phyloP scores from a whole-genome alignment of 2,888 invertebrate species.

The Perithous albicinctus region DNA sequence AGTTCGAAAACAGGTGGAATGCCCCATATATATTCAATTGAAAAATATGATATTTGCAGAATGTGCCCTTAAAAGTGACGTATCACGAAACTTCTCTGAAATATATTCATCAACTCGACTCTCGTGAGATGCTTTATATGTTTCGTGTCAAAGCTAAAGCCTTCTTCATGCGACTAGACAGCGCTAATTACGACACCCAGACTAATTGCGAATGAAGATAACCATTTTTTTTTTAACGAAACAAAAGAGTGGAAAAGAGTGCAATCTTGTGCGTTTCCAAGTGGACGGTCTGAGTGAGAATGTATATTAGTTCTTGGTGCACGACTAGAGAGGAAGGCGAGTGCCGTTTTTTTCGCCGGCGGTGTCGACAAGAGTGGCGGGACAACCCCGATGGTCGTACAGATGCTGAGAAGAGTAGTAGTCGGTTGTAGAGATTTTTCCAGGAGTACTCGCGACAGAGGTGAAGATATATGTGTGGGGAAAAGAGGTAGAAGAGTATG shows the following conservation, averaged over 20 bases:
- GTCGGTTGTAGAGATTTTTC: constrained; percentile 33
- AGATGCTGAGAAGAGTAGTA: constrained; percentile 4
- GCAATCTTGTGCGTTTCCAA: neutral
- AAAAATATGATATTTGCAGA: too few relatives aligned
- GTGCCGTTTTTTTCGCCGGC: constrained; percentile 51
- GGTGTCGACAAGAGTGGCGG: constrained; percentile 21
- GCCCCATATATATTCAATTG: too few relatives aligned
- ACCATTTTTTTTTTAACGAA: constrained; percentile 78
- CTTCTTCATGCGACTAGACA: constrained; percentile 17
- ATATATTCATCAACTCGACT: neutral
- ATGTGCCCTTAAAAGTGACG: too few relatives aligned
- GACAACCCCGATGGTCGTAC: constrained; percentile 7
- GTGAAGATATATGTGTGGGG: constrained; percentile 10
- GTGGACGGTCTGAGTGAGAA: constrained; percentile 6
- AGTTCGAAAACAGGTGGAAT: too few relatives aligned
- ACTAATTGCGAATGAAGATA: constrained; percentile 64
- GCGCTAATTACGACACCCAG: constrained; percentile 28
- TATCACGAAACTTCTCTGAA: neutral
- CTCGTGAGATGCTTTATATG: neutral
- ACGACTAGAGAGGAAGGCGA: constrained; percentile 32
- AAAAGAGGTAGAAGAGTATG: constrained; percentile 11
- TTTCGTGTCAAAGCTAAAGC: neutral
- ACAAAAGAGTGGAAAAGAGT: constrained; percentile 73
- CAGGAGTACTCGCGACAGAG: constrained; percentile 22
- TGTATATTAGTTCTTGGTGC: constrained; percentile 47